Evolutionary conservation across 23 tunicate species (phyloP), one percentile per base, ranked within the genome.

Genomic region (Halocynthia roretzi): DNA sequence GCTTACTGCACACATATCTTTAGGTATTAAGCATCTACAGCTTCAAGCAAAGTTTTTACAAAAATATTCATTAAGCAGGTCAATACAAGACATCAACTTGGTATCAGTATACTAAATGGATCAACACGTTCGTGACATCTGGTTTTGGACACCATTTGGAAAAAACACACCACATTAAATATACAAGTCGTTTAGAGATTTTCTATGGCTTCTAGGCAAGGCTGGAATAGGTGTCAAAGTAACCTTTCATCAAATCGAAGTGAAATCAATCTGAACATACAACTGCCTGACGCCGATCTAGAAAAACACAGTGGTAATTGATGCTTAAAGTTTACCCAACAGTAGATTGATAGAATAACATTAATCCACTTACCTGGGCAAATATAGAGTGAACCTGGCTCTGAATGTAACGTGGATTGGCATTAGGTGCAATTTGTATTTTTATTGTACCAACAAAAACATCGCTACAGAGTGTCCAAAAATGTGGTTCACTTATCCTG

Each of bases 381-480:
- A 87, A 92, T 48, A 92, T 92, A 50, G 62, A 70, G 61, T 92
- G 98, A 15, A 77, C 92, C 86, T 92, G 98, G 62, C 87, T 86
- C 67, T 83, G 86, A 8, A 92, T 86, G 69, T 92, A 92, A 15
- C 85, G 75, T 19, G 98, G 87, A 74, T 86, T 86, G 10, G 98
- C 98, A 52, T 82, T 82, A 23, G 91, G 92, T 2, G 98, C 87
- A 10, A 92, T 92, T 74, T 92, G 98, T 22, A 92, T 53, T 68
- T 92, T 92, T 6, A 92, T 86, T 44, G 98, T 92, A 7, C 98
- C 98, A 22, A 92, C 90, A 50, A 72, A 81, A 5, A 82, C 87
- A 54, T 92, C 98, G 18, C 88, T 82, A 71, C 98, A 92, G 48
- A 93, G 71, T 7, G 98, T 93, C 98, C 98, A 93, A 53, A 87